A percentile compares a stretch with the other conserved stretches of the same genome.
phyloP scores from a whole-genome alignment of 2,888 invertebrate species.

The Cistogaster globosa region DNA sequence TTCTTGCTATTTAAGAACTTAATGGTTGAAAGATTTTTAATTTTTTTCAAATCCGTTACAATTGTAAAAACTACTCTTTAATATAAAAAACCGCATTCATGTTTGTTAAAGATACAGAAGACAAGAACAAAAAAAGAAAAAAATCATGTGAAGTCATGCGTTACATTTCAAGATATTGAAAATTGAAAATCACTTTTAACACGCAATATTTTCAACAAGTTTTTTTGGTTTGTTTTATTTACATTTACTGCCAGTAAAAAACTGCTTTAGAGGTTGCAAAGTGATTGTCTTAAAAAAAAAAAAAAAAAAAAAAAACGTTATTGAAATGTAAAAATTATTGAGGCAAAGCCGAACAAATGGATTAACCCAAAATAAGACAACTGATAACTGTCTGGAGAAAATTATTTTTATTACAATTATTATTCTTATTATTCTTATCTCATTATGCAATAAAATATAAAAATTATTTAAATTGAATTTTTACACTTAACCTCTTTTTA shows the following conservation, averaged over 20 bases:
- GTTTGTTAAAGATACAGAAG: slow-evolving; percentile 33
- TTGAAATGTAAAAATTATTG: slow-evolving; percentile 42
- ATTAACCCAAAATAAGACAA: not conserved
- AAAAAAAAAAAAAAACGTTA: slow-evolving; percentile 9
- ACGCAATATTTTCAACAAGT: slow-evolving; percentile 65
- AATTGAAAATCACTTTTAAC: slow-evolving; percentile 69
- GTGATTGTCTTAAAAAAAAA: slow-evolving; percentile 52
- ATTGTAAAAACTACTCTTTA: slow-evolving; percentile 30
- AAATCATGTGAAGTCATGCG: slow-evolving; percentile 66
- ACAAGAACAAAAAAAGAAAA: slow-evolving; percentile 18
- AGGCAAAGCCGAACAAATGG: slow-evolving; percentile 31
- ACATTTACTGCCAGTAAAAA: slow-evolving; percentile 3
- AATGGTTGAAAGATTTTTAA: slow-evolving; percentile 55
- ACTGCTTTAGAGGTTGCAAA: slow-evolving; percentile 56
- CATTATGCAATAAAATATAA: not conserved
- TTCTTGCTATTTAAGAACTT: slow-evolving; percentile 64
- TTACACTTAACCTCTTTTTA: not conserved
- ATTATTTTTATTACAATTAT: not conserved
- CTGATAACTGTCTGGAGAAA: not conserved
- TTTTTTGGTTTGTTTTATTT: slow-evolving; percentile 9
- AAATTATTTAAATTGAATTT: not conserved
- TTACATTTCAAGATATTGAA: slow-evolving; percentile 67
- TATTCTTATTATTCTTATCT: too few species aligned
- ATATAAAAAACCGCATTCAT: slow-evolving; percentile 33
- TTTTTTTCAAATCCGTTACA: slow-evolving; percentile 40